Percentiles rank a stretch among this genome's conserved stretches.
These are phyloP conservation scores for Leptosomus discolor DNA, from an alignment of 2,113 vertebrate species.

Conservation along the genomic window DNA sequence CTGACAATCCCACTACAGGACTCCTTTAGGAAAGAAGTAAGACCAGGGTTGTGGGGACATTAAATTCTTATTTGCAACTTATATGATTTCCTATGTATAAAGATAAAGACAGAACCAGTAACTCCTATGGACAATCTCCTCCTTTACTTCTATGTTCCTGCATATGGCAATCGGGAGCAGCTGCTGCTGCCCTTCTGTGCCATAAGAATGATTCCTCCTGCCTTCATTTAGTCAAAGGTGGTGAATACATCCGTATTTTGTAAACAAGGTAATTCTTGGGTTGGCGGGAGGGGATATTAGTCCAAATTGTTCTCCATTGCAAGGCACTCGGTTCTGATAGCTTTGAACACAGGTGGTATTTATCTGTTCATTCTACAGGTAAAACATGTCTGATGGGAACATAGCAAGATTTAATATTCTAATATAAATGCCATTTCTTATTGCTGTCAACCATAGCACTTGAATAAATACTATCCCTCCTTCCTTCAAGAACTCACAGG, in stretches of 20 bases:
- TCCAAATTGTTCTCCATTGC: neutral
- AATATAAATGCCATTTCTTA: slow-evolving; percentile 1
- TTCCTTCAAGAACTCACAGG: neutral
- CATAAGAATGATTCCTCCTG: neutral
- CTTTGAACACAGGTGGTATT: neutral
- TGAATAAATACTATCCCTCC: neutral
- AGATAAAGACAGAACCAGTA: neutral
- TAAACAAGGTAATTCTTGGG: neutral
- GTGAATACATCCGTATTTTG: neutral
- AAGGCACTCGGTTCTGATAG: neutral
- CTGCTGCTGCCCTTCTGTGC: neutral
- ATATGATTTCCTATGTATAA: neutral
- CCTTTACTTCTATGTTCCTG: neutral
- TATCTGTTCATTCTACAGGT: neutral
- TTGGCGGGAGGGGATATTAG: neutral
- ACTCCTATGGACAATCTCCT: neutral
- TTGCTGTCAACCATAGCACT: neutral
- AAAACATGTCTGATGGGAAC: neutral
- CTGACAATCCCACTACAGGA: neutral
- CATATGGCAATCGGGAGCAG: neutral
- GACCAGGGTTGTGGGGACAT: neutral
- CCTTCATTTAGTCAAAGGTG: neutral
- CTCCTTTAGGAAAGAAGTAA: neutral
- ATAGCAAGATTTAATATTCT: neutral
- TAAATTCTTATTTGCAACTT: neutral